Evolutionary conservation across 1,140 invertebrate species (phyloP), one percentile per base, ranked within the genome.

Genomic region (Rhyacophila brunnea): DNA sequence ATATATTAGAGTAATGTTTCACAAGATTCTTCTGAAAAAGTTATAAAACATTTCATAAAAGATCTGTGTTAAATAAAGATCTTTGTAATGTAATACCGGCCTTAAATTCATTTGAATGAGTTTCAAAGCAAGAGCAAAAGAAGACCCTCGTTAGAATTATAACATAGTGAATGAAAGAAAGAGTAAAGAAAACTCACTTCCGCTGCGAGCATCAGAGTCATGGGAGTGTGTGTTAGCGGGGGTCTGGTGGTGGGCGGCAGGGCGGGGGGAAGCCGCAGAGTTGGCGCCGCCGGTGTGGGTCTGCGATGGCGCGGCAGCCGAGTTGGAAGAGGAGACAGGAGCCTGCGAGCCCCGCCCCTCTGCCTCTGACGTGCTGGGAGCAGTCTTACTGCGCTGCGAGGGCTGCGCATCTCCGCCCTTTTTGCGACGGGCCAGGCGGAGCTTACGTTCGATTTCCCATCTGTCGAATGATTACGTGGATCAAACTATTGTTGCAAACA

Each of bases 361-460:
- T 6, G n/a, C 36, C 19, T 13, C 17, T 6, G 47, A 19, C 23
- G 2, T 17, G 44, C 9, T 19, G 46, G 36, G 38, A 49, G 35
- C 13, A 38, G 36, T 1, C 40, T 11, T 10, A 19, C 14, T 13
- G 14, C 49, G 20, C 32, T 44, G 14, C n/a, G 38, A 11, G 0
- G 36, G 36, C 1, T 32, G 45, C 69, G 72, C 10, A 10, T 44
- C 36, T 68, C 71, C 14, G 71, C 74, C 1, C 71, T 73, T 60
- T 93, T 93, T 74, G 58, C 93, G 92, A 51, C 89, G 90, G 0
- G 91, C 92, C 65, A 93, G 80, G 44, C 91, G 83, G 6, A 99
- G 73, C 72, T 98, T 98, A 58, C 95, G 90, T 68, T 98, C 93
- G 53, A 98, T 98, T 74, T 98, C 95, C 87, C 96, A 98, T 70